Conservation (phyloP, 2,113 vertebrate species). For the Psettodes erumei region DNA sequence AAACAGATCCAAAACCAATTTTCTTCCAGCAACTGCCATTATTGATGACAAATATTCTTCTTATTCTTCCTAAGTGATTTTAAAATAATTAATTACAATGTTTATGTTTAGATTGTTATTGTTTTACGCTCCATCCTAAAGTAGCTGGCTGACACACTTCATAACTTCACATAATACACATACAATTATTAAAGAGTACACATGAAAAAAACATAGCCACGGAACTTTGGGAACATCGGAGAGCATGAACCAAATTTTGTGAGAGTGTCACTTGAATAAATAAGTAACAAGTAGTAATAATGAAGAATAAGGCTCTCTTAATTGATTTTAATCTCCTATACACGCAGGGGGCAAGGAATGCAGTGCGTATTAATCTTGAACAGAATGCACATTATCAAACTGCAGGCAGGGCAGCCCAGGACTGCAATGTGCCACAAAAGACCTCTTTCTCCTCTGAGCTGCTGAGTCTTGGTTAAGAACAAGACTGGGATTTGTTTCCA, state of each 20-base stretch:
- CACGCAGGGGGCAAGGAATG: conserved; percentile 26
- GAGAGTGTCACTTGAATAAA: background rate
- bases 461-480: conserved; percentile 47
- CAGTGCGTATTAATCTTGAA: conserved; percentile 60
- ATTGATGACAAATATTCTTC: background rate
- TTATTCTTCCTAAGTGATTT: background rate
- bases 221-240: background rate
- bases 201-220: background rate
- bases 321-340: conserved; percentile 49
- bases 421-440: conserved; percentile 57
- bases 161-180: background rate
- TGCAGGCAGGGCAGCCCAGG: conserved; percentile 18
- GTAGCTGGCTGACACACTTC: background rate
- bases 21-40: background rate
- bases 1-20: too few relatives aligned
- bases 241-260: background rate
- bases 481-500: conserved; percentile 56
- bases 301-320: conserved; percentile 26
- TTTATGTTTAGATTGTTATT: background rate
- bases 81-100: background rate
- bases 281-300: conserved; percentile 12
- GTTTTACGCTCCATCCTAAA: background rate
- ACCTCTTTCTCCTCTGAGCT: conserved; percentile 59
- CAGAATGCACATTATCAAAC: conserved; percentile 49
- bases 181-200: background rate